These are phyloP conservation scores for Cremastinae sp. DNA, from an alignment of 2,888 invertebrate species.

Conservation along the genomic window DNA sequence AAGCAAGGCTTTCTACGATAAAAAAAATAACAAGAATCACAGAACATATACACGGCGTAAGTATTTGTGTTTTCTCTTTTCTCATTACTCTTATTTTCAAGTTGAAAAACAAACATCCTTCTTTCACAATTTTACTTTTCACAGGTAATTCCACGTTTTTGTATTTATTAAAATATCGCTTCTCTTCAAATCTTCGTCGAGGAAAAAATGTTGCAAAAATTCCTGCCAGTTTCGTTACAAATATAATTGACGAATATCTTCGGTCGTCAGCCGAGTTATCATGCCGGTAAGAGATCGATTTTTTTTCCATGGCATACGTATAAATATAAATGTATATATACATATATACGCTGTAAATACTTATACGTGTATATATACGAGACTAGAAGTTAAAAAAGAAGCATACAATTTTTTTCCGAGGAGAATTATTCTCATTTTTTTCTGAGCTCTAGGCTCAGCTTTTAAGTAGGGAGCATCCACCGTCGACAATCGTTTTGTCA, in stretches of 20 bases:
- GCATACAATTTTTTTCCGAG: slow-evolving; percentile 17
- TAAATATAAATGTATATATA: neutral
- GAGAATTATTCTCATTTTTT: slow-evolving; percentile 22
- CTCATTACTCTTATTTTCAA: slow-evolving; percentile 8
- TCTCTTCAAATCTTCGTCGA: neutral
- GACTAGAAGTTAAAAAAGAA: slow-evolving; percentile 48
- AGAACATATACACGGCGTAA: slow-evolving; percentile 23
- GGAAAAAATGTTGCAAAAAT: slow-evolving; percentile 26
- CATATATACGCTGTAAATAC: neutral
- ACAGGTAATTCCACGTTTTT: slow-evolving; percentile 35
- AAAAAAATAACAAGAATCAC: slow-evolving; percentile 38
- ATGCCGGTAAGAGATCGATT: slow-evolving; percentile 24
- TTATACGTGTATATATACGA: neutral
- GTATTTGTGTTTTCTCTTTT: slow-evolving; percentile 10
- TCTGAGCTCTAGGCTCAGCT: slow-evolving; percentile 30
- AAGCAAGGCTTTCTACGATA: slow-evolving; percentile 8
- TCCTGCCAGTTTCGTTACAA: slow-evolving; percentile 38
- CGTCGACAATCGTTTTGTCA: slow-evolving; percentile 27
- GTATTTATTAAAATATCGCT: slow-evolving; percentile 53
- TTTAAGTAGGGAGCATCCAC: slow-evolving; percentile 50
- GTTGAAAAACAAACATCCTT: slow-evolving; percentile 12
- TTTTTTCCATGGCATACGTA: slow-evolving; percentile 4
- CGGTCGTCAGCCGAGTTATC: slow-evolving; percentile 33
- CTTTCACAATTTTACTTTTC: slow-evolving; percentile 13
- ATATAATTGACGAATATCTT: slow-evolving; percentile 47